These are phyloP conservation scores for Poeciliopsis turneri DNA, from an alignment of 2,797 vertebrate genomes.

Conservation along the genomic window DNA sequence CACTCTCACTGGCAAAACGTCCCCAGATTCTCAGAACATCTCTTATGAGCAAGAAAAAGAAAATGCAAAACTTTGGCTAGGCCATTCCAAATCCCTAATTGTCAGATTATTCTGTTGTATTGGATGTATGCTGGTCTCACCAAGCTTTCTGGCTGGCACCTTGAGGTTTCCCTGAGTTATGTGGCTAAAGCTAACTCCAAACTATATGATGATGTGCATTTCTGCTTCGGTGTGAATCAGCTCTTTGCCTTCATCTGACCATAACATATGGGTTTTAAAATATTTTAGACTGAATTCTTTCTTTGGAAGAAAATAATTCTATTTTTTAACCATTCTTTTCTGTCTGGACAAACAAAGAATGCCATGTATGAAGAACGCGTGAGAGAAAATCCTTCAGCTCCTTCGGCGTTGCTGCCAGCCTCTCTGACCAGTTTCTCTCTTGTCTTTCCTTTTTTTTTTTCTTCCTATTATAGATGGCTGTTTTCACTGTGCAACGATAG, in stretches of 20 bases:
- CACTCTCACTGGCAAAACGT: no score
- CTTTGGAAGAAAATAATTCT: neutral
- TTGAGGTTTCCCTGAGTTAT: no score
- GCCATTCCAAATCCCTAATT: neutral
- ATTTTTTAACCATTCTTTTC: neutral
- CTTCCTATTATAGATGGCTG: neutral
- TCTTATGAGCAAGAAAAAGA: no score
- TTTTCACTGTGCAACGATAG: neutral
- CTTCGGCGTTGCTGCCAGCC: neutral
- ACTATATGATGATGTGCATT: neutral
- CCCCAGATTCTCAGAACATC: no score
- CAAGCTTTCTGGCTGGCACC: no score
- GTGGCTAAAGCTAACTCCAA: no score
- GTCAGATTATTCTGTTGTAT: neutral
- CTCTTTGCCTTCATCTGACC: neutral
- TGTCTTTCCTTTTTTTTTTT: neutral
- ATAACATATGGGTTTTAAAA: neutral
- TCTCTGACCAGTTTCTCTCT: neutral
- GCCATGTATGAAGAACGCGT: neutral
- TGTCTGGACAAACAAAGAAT: neutral
- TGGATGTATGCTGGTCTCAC: neutral
- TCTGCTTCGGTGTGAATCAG: neutral
- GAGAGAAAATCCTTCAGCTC: neutral
- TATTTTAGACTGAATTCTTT: neutral
- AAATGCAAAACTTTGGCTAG: neutral